These are phyloP conservation scores for Steatocranus sp. DNA, from an alignment of 2,797 vertebrate species.

Conservation along the genomic window DNA sequence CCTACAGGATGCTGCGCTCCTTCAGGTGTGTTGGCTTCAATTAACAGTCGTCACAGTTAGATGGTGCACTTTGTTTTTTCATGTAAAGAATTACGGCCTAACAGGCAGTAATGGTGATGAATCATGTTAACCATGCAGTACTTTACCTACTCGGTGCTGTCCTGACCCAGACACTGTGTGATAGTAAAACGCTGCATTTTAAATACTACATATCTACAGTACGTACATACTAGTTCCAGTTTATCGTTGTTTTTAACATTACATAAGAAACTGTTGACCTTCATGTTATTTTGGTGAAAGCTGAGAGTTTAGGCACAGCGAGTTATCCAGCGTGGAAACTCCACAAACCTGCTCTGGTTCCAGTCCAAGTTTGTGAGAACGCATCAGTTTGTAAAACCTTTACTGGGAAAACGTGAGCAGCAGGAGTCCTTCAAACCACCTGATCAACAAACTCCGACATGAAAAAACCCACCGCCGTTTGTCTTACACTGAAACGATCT, in stretches of 20 bases:
- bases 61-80: not conserved
- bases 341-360: not conserved
- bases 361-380: not conserved
- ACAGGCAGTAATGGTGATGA: not conserved
- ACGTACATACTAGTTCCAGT: not conserved
- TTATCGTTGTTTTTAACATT: not conserved
- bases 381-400: not conserved
- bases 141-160: not conserved
- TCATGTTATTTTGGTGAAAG: not conserved
- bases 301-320: not conserved
- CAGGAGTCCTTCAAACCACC: not conserved
- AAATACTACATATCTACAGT: not conserved
- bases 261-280: not conserved
- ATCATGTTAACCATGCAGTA: not conserved
- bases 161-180: not conserved
- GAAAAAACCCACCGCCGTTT: not conserved
- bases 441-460: not conserved
- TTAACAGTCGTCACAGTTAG: not conserved
- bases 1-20: conserved; percentile 91
- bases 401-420: not conserved
- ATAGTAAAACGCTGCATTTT: not conserved
- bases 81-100: accelerated
- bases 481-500: not conserved
- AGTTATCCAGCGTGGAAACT: not conserved
- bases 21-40: conserved; percentile 81